Evolutionary conservation across 1,140 invertebrate species (phyloP).

Genomic region (Zaprionus ghesquierei): DNA sequence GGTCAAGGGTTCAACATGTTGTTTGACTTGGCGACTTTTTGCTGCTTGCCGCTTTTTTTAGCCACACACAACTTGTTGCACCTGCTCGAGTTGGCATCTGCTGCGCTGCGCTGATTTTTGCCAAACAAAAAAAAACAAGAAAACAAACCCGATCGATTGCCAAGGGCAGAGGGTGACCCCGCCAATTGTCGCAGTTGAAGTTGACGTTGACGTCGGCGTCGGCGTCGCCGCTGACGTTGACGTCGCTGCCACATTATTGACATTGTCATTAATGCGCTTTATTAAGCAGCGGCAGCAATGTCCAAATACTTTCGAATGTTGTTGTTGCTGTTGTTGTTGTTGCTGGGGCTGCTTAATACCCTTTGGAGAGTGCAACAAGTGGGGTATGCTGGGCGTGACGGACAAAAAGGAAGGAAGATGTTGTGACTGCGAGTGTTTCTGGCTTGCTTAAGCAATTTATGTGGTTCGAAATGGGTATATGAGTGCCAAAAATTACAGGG

Average conservation of each 20-base stretch:
- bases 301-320: slow-evolving; percentile 25
- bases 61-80: neutral
- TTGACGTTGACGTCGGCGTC: neutral
- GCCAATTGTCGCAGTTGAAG: neutral
- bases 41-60: neutral
- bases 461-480: no score
- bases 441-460: no score
- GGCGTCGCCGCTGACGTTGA: neutral
- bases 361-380: neutral
- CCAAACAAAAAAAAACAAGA: no score
- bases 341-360: neutral
- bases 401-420: no score
- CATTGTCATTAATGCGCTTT: slow-evolving; percentile 44
- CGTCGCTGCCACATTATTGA: slow-evolving; percentile 18
- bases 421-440: no score
- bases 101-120: neutral
- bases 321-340: neutral
- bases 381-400: neutral
- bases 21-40: neutral
- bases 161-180: neutral
- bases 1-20: neutral
- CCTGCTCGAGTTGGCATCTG: neutral
- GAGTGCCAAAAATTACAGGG: neutral
- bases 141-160: slow-evolving; percentile 4
- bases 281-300: slow-evolving; percentile 41